Conservation (phyloP, 2,113 vertebrate genomes). For the Cololabis saira region DNA sequence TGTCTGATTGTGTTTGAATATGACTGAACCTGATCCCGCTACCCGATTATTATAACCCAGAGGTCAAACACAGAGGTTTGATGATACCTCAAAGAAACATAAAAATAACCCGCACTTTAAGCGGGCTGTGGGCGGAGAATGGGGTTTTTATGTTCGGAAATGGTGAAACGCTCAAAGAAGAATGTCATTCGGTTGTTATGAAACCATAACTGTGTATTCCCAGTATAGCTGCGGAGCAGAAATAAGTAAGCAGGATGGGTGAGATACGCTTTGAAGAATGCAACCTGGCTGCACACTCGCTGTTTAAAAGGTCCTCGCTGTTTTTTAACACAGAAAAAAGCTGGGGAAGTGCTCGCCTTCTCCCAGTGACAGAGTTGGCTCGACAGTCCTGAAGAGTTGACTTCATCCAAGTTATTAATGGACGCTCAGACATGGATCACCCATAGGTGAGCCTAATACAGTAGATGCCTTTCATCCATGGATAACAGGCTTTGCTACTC, state of each 20-base stretch:
- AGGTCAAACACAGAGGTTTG: too few relatives aligned
- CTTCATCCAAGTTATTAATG: constrained; percentile 18
- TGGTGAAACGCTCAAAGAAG: neutral
- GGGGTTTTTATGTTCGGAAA: neutral
- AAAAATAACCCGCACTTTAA: neutral
- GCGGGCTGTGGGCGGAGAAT: constrained; percentile 2
- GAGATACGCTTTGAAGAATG: constrained; percentile 16
- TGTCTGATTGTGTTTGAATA: too few relatives aligned
- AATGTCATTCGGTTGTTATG: neutral
- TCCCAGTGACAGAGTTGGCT: neutral
- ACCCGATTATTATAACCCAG: too few relatives aligned
- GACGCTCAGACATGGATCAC: constrained; percentile 32
- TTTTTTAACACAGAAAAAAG: constrained; percentile 42
- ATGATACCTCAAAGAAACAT: constrained; percentile 4
- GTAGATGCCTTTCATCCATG: constrained; percentile 52
- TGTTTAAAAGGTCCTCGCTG: constrained; percentile 14
- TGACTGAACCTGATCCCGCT: too few relatives aligned
- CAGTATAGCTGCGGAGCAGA: neutral
- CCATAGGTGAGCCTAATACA: constrained; percentile 51
- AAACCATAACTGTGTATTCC: constrained; percentile 5
- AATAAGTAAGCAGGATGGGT: too few relatives aligned
- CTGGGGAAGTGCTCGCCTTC: constrained; percentile 1
- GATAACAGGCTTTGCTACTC: constrained; percentile 64
- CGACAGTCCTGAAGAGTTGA: too few relatives aligned
- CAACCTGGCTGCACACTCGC: constrained; percentile 12